Conservation (phyloP, 2,888 invertebrate genomes). For the Carpatolechia fugitivella region DNA sequence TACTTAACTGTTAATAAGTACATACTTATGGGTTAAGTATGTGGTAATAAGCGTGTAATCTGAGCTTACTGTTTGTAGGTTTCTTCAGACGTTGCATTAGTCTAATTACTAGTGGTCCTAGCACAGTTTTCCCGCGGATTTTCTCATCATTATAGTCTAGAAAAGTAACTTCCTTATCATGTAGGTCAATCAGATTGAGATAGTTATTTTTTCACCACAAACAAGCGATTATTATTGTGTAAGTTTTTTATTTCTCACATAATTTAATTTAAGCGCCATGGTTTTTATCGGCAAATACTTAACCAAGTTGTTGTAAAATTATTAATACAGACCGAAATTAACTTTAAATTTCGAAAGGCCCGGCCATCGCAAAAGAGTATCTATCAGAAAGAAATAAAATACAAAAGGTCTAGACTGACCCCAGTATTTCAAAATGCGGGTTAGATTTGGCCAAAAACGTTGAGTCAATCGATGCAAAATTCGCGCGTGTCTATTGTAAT, state of each 20-base stretch:
- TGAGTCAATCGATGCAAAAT: no score
- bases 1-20: not conserved
- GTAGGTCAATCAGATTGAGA: not conserved
- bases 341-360: no score
- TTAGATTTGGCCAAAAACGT: no score
- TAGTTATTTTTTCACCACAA: not conserved
- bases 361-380: no score
- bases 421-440: no score
- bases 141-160: slow-evolving; percentile 16
- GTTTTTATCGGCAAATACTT: no score
- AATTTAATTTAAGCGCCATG: not conserved
- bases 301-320: no score
- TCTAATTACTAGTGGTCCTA: not conserved
- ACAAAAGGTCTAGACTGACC: no score
- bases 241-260: not conserved
- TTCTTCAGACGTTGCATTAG: slow-evolving; percentile 1
- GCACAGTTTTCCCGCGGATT: slow-evolving; percentile 7
- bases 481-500: no score
- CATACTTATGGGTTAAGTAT: not conserved
- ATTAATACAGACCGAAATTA: no score
- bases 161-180: slow-evolving; percentile 7
- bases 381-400: no score
- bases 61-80: not conserved
- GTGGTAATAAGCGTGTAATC: not conserved
- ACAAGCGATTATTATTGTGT: not conserved